Evolutionary conservation across 2,113 vertebrate genomes (phyloP).

Genomic region (Tinamus guttatus): DNA sequence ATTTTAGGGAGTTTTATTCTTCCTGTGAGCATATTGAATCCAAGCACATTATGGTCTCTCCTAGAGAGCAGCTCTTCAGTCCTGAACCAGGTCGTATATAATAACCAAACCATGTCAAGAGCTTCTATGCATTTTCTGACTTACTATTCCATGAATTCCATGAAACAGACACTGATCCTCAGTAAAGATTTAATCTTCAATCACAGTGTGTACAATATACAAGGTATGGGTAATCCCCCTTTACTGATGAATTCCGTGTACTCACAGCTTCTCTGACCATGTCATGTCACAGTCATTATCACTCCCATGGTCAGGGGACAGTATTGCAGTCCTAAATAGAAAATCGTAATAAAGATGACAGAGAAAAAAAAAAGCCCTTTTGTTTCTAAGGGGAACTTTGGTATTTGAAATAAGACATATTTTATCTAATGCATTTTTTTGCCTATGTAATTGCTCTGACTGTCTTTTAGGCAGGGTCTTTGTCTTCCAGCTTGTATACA

Average conservation of each 20-base stretch:
- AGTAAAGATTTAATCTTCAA: background rate
- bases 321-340: background rate
- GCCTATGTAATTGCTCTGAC: background rate
- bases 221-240: rapidly evolving
- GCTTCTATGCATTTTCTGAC: background rate
- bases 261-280: background rate
- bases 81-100: background rate
- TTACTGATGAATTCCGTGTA: background rate
- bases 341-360: background rate
- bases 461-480: background rate
- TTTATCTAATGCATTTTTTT: background rate
- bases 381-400: background rate
- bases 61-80: background rate
- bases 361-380: background rate
- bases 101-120: background rate
- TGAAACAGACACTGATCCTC: background rate
- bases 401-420: background rate
- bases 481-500: background rate
- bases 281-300: background rate
- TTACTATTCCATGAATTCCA: background rate
- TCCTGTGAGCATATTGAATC: background rate
- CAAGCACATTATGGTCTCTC: background rate
- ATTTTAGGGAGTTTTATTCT: background rate
- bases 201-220: background rate
- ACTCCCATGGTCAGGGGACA: background rate